Evolutionary conservation across 64 coral and sea anemone genomes (phyloP).

Genomic region (Exaiptasia diaphana): DNA sequence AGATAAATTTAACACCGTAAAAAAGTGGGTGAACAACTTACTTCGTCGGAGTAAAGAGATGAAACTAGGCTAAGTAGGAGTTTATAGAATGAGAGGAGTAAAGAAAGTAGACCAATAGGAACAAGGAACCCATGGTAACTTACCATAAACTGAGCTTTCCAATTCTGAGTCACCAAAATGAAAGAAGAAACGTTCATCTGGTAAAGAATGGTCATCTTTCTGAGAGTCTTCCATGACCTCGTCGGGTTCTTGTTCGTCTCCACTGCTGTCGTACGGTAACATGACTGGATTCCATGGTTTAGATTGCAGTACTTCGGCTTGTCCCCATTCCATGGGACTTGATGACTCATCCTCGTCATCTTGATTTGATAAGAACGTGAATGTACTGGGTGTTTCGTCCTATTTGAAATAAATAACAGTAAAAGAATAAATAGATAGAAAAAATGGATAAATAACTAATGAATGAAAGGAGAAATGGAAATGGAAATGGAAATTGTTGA

Average conservation of each 20-base stretch:
- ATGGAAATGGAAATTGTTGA: neutral
- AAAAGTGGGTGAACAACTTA: no score
- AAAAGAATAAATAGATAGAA: neutral
- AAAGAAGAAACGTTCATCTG: conserved; percentile 75
- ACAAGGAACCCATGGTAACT: no score
- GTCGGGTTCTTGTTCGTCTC: conserved; percentile 50
- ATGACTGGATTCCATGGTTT: conserved; percentile 39
- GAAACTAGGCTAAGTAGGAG: no score
- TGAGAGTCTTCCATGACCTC: neutral
- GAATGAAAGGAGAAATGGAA: neutral
- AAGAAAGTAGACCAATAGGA: no score
- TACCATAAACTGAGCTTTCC: conserved; percentile 15
- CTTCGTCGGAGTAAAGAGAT: no score
- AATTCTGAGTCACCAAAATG: conserved; percentile 59
- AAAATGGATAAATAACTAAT: neutral
- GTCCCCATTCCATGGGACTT: neutral
- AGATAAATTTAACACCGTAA: no score
- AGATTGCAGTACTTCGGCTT: conserved; percentile 22
- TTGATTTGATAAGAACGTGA: conserved; percentile 56
- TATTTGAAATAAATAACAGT: neutral
- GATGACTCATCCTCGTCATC: neutral
- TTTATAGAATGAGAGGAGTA: no score
- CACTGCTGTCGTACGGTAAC: conserved; percentile 91
- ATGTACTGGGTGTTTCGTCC: neutral
- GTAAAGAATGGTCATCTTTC: neutral